Base-by-base conservation (phyloP, 2,888 invertebrate genomes). In the Euzetes globulus region DNA sequence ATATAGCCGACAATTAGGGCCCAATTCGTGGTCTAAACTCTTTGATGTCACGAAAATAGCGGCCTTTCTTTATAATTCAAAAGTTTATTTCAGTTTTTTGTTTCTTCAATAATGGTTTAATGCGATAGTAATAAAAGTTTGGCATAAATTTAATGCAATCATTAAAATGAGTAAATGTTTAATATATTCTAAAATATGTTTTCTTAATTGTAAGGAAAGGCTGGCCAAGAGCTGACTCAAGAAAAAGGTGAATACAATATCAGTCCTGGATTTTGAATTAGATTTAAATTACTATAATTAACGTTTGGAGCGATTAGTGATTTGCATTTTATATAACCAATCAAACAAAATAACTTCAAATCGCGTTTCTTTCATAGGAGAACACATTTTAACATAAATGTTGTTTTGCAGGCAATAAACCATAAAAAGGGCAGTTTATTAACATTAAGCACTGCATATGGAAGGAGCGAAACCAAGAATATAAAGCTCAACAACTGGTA, bases 231-330 rank as follows among this genome's bases (percentile, higher is more conserved):
- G 17, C 11, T 63, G 13, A 29, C 27, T 17, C 19, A n/a, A 29
- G 13, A n/a, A 45, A 68, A 68, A 22, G 15, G 9, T 45, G 15
- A 68, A 68, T 25, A 68, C 9, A 68, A 68, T 37, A 68, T 19
- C 45, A 68, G 37, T 41, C 37, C 22, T 68, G 5, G 37, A 68
- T 63, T 63, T 13, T 52, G 33, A 17, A 63, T 68, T 68, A 22
- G n/a, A 45, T 68, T 68, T 68, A 68, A 41, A 68, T 68, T 19
- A 68, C 68, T 68, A 45, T 68, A 68, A 68, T 68, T 68, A 68
- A 68, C 22, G 29, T 65, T 65, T n/a, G 33, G n/a, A 29, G 29
- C 29, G 33, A 68, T 68, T 68, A 68, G 41, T 22, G 37, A 68
- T 68, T 68, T 68, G 68, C 68, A 68, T 68, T 68, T 68, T 45